Evolutionary conservation across 2,888 invertebrate species (phyloP).

Genomic region (Cybosia mesomella): DNA sequence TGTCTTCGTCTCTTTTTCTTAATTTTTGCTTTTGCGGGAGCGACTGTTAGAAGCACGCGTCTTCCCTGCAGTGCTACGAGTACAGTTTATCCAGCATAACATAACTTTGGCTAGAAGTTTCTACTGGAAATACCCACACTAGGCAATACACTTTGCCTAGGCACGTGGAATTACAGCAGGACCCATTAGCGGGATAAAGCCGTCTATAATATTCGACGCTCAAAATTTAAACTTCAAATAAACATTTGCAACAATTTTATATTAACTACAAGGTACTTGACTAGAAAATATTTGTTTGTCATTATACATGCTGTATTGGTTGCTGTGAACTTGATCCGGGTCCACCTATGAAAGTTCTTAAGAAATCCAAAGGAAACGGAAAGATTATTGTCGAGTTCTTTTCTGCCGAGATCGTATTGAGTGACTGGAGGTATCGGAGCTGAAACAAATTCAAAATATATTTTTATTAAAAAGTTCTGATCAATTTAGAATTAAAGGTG

Average conservation of each 20-base stretch:
- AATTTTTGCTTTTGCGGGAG: no score
- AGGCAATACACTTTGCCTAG: no score
- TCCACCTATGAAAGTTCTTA: slow-evolving; percentile 80
- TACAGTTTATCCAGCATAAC: background rate
- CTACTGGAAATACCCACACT: no score
- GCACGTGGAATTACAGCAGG: no score
- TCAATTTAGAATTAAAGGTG: background rate
- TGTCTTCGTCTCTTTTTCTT: no score
- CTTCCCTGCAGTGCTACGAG: no score
- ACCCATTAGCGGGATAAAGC: background rate
- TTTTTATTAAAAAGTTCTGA: background rate
- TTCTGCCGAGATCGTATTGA: slow-evolving; percentile 96
- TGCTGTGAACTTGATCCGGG: slow-evolving; percentile 59
- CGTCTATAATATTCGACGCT: no score
- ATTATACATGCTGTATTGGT: slow-evolving; percentile 47
- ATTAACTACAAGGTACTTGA: slow-evolving; percentile 26
- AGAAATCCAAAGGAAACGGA: slow-evolving; percentile 95
- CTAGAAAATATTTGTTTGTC: slow-evolving; percentile 30
- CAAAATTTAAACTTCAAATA: background rate
- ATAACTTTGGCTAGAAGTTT: background rate
- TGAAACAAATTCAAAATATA: slow-evolving; percentile 69
- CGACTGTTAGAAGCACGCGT: no score
- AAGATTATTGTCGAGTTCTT: slow-evolving; percentile 98
- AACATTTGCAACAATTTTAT: slow-evolving; percentile 19
- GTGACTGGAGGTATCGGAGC: slow-evolving; percentile 95